Percentiles rank a stretch among this genome's conserved stretches.
These are phyloP conservation scores for Dasypogon diadema DNA, from an alignment of 2,888 invertebrate species.

Conservation along the genomic window DNA sequence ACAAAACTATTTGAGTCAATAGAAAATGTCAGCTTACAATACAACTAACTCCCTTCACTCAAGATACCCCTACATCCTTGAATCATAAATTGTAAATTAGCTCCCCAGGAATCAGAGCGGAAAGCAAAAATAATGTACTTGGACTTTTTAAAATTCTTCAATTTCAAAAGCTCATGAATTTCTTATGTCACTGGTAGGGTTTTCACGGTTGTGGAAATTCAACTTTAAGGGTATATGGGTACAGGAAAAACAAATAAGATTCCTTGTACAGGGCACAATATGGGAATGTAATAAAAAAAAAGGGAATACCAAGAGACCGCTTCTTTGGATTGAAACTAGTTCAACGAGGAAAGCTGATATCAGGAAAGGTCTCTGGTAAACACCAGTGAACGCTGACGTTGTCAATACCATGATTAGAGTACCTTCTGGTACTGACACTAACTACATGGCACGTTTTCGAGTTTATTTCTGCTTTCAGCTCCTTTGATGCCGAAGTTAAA, in stretches of 20 bases:
- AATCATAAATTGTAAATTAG: no score
- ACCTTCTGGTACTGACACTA: constrained; percentile 7
- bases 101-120: background rate
- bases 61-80: no score
- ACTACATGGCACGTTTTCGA: background rate
- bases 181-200: constrained; percentile 15
- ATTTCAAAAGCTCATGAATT: constrained; percentile 39
- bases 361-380: background rate
- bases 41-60: no score
- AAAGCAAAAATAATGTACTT: background rate
- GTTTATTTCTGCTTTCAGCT: background rate
- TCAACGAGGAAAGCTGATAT: background rate
- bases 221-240: background rate
- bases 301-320: background rate
- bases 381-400: background rate
- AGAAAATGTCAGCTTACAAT: no score
- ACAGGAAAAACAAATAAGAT: background rate
- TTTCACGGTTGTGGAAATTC: constrained; percentile 12
- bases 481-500: no score
- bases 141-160: constrained; percentile 35
- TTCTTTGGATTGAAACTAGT: background rate
- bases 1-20: no score
- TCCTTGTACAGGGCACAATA: background rate
- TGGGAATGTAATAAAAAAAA: constrained; percentile 9
- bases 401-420: background rate